Percentiles rank a stretch among this genome's conserved stretches.
phyloP scores from a whole-genome alignment of 2,888 invertebrate species.

The Crepidodera aurea region DNA sequence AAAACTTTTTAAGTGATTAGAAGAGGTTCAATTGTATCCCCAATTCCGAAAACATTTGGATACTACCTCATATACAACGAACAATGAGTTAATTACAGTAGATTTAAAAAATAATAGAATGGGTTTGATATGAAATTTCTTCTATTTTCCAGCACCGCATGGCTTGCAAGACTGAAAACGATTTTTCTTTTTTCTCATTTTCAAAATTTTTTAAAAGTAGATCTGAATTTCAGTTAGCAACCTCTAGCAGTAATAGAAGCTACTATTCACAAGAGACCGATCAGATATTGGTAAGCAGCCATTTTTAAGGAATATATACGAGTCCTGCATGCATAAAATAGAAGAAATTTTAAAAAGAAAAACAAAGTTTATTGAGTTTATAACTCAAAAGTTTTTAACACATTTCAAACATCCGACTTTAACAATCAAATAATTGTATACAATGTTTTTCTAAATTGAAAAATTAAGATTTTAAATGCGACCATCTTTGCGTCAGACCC shows the following conservation, averaged over 20 bases:
- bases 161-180: slow-evolving; percentile 27
- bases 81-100: too few species aligned
- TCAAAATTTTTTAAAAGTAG: slow-evolving; percentile 1
- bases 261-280: slow-evolving; percentile 34
- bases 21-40: too few species aligned
- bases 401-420: too few species aligned
- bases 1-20: too few species aligned
- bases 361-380: too few species aligned
- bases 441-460: too few species aligned
- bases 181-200: neutral
- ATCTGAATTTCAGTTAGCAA: slow-evolving; percentile 35
- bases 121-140: slow-evolving; percentile 23
- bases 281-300: slow-evolving; percentile 38
- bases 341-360: slow-evolving; percentile 25
- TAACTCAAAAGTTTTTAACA: too few species aligned
- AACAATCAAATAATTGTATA: too few species aligned
- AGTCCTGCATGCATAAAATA: slow-evolving; percentile 33
- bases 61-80: too few species aligned
- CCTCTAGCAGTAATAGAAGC: slow-evolving; percentile 32
- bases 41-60: too few species aligned
- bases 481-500: too few species aligned
- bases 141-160: slow-evolving; percentile 38
- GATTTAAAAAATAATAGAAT: neutral
- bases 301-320: slow-evolving; percentile 19
- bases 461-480: too few species aligned